These are phyloP conservation scores for Acestrorhynchus altus DNA, from an alignment of 2,797 vertebrate species.

Conservation along the genomic window DNA sequence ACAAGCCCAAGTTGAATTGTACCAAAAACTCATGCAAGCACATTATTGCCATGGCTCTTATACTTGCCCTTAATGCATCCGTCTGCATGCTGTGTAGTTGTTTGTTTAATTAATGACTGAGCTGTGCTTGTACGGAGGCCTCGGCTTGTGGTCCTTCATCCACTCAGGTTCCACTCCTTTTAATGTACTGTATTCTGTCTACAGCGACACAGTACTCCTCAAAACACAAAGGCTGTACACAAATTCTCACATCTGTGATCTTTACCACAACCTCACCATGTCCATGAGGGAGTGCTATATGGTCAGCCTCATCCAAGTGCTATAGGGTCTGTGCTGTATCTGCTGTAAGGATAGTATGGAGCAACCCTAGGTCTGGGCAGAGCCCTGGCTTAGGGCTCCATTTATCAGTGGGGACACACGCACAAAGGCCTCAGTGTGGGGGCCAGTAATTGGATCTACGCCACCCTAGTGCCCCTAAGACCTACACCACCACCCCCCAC, in stretches of 20 bases:
- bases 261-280: neutral
- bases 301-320: constrained; percentile 22
- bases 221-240: neutral
- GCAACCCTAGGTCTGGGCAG: constrained; percentile 44
- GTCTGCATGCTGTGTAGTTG: constrained; percentile 16
- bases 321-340: constrained; percentile 20
- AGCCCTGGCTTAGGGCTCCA: constrained; percentile 52
- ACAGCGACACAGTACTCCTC: constrained; percentile 7
- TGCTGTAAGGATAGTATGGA: constrained; percentile 45
- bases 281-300: constrained; percentile 9
- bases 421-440: constrained; percentile 66
- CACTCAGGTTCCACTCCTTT: constrained; percentile 6
- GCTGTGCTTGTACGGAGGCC: constrained; percentile 13
- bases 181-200: neutral
- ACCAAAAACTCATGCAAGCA: neutral
- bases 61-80: constrained; percentile 1
- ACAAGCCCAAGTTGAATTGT: neutral
- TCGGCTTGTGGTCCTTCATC: constrained; percentile 21
- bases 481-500: constrained; percentile 41
- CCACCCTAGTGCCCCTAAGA: constrained; percentile 64
- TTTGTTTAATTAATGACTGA: constrained; percentile 31
- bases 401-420: constrained; percentile 62
- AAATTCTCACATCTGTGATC: neutral
- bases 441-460: constrained; percentile 67
- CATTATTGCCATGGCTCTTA: neutral